phyloP scores from a whole-genome alignment of 2,797 vertebrate genomes.

The Gallinago solitaria region DNA sequence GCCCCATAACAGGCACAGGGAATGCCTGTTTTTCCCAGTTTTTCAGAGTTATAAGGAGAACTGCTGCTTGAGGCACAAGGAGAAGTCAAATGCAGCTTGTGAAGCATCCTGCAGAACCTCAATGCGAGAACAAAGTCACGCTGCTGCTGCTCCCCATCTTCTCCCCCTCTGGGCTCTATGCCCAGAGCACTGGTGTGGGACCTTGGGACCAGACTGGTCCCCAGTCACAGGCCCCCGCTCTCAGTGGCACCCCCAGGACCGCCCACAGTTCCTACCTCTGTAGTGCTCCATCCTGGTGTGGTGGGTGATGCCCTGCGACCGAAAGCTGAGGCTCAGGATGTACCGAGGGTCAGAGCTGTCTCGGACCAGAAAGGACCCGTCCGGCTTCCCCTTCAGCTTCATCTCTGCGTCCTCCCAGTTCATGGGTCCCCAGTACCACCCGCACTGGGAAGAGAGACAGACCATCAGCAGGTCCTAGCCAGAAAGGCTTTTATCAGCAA shows the following conservation, averaged over 20 bases:
- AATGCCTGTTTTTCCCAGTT: not conserved
- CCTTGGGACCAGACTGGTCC: not conserved
- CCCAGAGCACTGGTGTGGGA: not conserved
- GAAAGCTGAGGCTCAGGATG: constrained; percentile 97
- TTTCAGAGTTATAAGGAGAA: not conserved
- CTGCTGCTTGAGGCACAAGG: not conserved
- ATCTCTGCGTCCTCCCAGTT: constrained; percentile 98
- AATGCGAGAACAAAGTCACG: fast-evolving
- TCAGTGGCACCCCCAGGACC: not conserved
- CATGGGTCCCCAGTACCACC: constrained; percentile 98
- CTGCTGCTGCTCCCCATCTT: not conserved
- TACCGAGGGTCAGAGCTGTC: constrained; percentile 96
- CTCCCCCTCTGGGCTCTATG: not conserved
- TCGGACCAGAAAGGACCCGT: constrained; percentile 94
- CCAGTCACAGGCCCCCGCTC: not conserved
- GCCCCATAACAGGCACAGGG: not conserved
- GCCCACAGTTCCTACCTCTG: constrained; percentile 69
- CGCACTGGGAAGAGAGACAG: constrained; percentile 79
- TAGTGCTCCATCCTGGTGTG: constrained; percentile 93
- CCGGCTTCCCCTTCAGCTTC: constrained; percentile 94
- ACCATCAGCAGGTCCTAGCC: not conserved
- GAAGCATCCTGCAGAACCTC: not conserved
- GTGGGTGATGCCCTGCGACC: constrained; percentile 94
- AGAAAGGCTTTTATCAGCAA: not conserved
- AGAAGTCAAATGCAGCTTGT: not conserved